Evolutionary conservation across 1,140 invertebrate species (phyloP).

Genomic region (Zaprionus ornatus): DNA sequence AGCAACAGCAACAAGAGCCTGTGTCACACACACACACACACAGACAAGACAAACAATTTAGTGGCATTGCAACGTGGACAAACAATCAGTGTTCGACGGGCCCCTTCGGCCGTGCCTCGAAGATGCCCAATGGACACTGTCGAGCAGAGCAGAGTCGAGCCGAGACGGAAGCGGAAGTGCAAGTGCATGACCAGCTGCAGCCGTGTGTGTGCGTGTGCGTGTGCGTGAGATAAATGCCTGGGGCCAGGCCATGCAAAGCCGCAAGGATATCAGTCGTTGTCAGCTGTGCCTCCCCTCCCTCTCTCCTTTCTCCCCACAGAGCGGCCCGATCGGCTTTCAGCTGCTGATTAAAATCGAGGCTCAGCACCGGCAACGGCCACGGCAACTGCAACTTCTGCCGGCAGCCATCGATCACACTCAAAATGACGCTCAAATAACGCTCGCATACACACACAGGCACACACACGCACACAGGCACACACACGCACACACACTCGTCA

Average conservation of each 20-base stretch:
- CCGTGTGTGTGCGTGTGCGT: slow-evolving; percentile 7
- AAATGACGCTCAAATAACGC: slow-evolving; percentile 66
- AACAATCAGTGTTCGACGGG: slow-evolving; percentile 66
- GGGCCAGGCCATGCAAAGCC: slow-evolving; percentile 13
- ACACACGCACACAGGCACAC: slow-evolving; percentile 34
- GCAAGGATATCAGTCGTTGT: slow-evolving; percentile 43
- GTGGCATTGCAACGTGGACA: slow-evolving; percentile 69
- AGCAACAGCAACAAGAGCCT: slow-evolving; percentile 15
- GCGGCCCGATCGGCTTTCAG: slow-evolving; percentile 39
- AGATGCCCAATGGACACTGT: slow-evolving; percentile 22
- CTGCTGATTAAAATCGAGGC: slow-evolving; percentile 64
- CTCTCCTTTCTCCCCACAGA: slow-evolving; percentile 3
- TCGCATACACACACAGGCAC: slow-evolving; percentile 26
- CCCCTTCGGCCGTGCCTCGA: not conserved
- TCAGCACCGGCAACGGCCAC: slow-evolving; percentile 17
- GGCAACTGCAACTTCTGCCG: slow-evolving; percentile 13
- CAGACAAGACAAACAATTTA: slow-evolving; percentile 73
- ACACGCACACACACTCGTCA: slow-evolving; percentile 12
- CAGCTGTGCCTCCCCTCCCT: not conserved
- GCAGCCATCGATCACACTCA: slow-evolving; percentile 72
- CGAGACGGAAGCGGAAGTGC: slow-evolving; percentile 43
- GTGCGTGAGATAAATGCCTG: slow-evolving; percentile 46
- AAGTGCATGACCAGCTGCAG: slow-evolving; percentile 22
- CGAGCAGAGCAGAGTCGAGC: too few relatives aligned
- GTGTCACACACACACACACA: slow-evolving; percentile 37